Percentiles rank a stretch among this genome's conserved stretches.
Conservation (phyloP, 2,888 invertebrate species). For the Sesia apiformis region DNA sequence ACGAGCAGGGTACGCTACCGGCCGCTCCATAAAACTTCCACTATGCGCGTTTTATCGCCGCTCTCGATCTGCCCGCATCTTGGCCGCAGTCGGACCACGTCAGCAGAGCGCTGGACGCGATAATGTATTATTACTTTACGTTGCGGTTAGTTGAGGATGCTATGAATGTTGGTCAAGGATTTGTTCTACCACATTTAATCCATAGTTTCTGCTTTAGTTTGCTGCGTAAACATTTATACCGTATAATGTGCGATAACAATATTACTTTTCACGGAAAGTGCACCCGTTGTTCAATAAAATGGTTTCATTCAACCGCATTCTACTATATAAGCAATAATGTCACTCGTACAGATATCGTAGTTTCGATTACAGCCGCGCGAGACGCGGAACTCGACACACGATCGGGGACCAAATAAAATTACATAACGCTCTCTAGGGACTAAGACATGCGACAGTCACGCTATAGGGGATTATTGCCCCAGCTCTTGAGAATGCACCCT, state of each 20-base stretch:
- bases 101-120: slow-evolving; percentile 45
- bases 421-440: slow-evolving; percentile 42
- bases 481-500: slow-evolving; percentile 64
- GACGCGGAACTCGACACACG: slow-evolving; percentile 30
- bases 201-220: background rate
- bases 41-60: slow-evolving; percentile 54
- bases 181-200: slow-evolving; percentile 12
- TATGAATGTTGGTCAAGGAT: slow-evolving; percentile 30
- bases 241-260: too few species aligned
- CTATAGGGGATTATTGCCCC: slow-evolving; percentile 57
- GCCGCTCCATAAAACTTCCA: slow-evolving; percentile 56
- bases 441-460: slow-evolving; percentile 47
- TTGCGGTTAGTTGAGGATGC: slow-evolving; percentile 29
- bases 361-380: slow-evolving; percentile 34
- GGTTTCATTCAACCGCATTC: slow-evolving; percentile 1
- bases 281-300: background rate
- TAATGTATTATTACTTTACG: slow-evolving; percentile 44
- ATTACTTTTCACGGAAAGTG: too few species aligned
- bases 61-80: slow-evolving; percentile 55
- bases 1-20: slow-evolving; percentile 51
- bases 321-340: slow-evolving; percentile 7
- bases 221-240: too few species aligned
- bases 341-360: slow-evolving; percentile 17
- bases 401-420: slow-evolving; percentile 40
- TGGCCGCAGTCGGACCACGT: slow-evolving; percentile 44